Base-by-base conservation (phyloP, 2,113 vertebrate genomes). In the Pseudorasbora parva region DNA sequence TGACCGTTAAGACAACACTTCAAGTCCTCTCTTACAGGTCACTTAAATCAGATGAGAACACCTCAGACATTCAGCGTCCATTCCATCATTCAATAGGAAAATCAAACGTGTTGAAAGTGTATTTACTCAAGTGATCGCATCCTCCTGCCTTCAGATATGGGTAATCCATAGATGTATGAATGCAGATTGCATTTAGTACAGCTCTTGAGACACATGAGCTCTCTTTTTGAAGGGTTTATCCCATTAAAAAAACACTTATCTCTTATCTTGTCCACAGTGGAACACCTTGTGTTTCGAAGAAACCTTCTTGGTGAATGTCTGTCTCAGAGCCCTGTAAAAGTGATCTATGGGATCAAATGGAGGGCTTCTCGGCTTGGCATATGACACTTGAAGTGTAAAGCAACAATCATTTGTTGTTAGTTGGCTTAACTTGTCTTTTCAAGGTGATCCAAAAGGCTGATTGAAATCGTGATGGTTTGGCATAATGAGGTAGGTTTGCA, bases 121-220 rank as follows among this genome's bases (percentile, higher is more conserved):
- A 84, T 89, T 89, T 87, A 89, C 71, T 89, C 82, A 87, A 77
- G 84, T 88, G 45, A 81, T 90, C 81, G 71, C 69, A 43, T 71
- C 83, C 72, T 84, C 64, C 33, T 81, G 66, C 75, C 85, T 75
- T 88, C 73, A 82, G 57, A 82, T 56, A 76, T 59, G 43, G 4
- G 17, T 86, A 82, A 86, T 88, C 69, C 69, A 83, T 78, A 57
- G 66, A 77, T 81, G 57, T 56, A 51, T 91, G 80, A 74, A 85
- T 85, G 66, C 64, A 81, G 85, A 90, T 91, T 85, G 84, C 86
- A 91, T 89, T 87, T 78, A 88, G 82, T 62, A 78, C 82, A 21
- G 51, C 69, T 37, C 82, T 0, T 2, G 54, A 72, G 69, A 51
- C 2, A 56, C 33, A 7, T 8, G 8, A 43, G 37, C 73, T 12